Evolutionary conservation across 2,888 invertebrate genomes (phyloP), one percentile per base, ranked within the genome.

Genomic region (Drosophila histrio): DNA sequence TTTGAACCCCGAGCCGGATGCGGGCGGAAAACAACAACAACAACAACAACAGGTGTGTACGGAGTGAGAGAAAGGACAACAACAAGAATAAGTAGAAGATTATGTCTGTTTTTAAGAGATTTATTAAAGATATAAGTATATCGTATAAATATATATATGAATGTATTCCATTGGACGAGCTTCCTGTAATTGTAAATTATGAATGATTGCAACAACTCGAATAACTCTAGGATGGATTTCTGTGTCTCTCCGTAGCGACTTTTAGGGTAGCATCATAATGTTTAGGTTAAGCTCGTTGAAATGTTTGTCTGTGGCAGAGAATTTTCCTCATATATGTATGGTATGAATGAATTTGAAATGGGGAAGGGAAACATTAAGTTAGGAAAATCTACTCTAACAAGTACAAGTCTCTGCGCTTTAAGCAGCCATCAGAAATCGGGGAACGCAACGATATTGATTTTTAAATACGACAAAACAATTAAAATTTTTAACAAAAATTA

Each of bases 131-230:
- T 24, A 41, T 30, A 13, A 21, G 19, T 8, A 44, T 24, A 41
- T 58, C 44, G 17, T 50, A 56, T 30, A 30, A 3, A n/a, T n/a
- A 9, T 17, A 41, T 36, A 50, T 39, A 57, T n/a, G n/a, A 41
- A 21, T 59, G 39, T 72, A 46, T 46, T 32, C 52, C 47, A 39
- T 38, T 59, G 82, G 85, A 85, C 74, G 82, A 87, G 86, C 87
- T 82, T 87, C 85, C 80, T 77, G 72, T 72, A 70, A 72, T 50
- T 81, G 81, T 80, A 80, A 80, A 79, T 72, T 76, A 65, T 56
- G 64, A 77, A 72, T 74, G 60, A 75, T 62, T 44, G 67, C 34
- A 62, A 47, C 41, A 32, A 38, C 9, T 19, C 44, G 13, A 19
- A 26, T 13, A 46, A 43, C 38, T 36, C 21, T 49, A 34, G 41